A percentile compares a stretch with the other conserved stretches of the same genome.
These are phyloP conservation scores for Glomeris maerens DNA, from an alignment of 1,140 invertebrate genomes.

Conservation along the genomic window DNA sequence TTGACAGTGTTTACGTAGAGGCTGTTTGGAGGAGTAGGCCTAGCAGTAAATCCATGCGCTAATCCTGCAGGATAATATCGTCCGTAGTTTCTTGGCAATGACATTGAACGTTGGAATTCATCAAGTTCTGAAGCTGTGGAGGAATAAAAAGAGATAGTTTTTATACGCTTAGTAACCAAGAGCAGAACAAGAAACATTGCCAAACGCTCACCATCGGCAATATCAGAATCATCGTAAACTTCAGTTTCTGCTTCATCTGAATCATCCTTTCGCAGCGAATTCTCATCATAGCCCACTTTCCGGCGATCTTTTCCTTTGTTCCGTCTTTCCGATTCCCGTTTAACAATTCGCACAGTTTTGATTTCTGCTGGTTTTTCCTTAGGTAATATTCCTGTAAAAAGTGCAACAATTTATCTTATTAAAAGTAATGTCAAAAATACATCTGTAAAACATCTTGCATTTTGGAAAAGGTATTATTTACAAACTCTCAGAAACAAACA, in stretches of 20 bases:
- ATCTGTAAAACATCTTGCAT: too few species aligned
- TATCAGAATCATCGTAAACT: slow-evolving; percentile 14
- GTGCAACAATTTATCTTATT: slow-evolving; percentile 6
- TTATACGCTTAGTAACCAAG: not conserved
- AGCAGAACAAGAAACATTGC: not conserved
- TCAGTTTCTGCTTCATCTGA: slow-evolving; percentile 25
- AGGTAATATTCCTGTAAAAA: slow-evolving; percentile 48
- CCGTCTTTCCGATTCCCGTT: slow-evolving; percentile 70
- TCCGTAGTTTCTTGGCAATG: slow-evolving; percentile 29
- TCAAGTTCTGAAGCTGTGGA: not conserved
- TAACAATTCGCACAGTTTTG: slow-evolving; percentile 84
- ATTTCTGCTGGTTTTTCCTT: slow-evolving; percentile 59
- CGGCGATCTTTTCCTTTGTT: slow-evolving; percentile 42
- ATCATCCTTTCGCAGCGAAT: slow-evolving; percentile 18
- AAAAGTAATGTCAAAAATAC: slow-evolving; percentile 6
- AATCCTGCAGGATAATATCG: not conserved
- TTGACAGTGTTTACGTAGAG: not conserved
- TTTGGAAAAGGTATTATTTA: too few species aligned
- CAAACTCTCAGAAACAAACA: too few species aligned
- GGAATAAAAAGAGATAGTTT: not conserved
- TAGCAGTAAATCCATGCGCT: not conserved
- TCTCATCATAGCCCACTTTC: slow-evolving; percentile 20
- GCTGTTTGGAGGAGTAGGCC: not conserved
- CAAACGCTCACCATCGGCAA: slow-evolving; percentile 12
- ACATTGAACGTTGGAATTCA: slow-evolving; percentile 27